phyloP scores from a whole-genome alignment of 2,888 invertebrate genomes.

The Lacanobia wlatinum region DNA sequence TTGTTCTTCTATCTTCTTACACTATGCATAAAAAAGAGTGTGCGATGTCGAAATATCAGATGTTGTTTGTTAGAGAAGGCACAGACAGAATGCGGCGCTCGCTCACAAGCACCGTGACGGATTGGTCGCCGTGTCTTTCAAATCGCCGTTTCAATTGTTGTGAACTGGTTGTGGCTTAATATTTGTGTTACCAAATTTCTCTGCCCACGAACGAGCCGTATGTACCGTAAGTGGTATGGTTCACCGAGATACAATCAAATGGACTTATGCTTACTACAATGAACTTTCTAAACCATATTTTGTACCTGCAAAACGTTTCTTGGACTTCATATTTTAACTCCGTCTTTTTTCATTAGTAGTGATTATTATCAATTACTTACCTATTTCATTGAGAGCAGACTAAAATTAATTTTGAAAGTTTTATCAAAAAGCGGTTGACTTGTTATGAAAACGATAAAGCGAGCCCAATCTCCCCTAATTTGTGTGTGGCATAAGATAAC shows the following conservation, averaged over 20 bases:
- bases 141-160: slow-evolving; percentile 82
- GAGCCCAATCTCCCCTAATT: slow-evolving; percentile 78
- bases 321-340: slow-evolving; percentile 10
- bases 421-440: slow-evolving; percentile 55
- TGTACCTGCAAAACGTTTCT: slow-evolving; percentile 57
- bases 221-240: slow-evolving; percentile 83
- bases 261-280: slow-evolving; percentile 77
- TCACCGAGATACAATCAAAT: slow-evolving; percentile 84
- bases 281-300: slow-evolving; percentile 86
- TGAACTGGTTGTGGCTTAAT: slow-evolving; percentile 81
- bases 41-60: slow-evolving; percentile 58
- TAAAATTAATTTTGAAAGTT: slow-evolving; percentile 40
- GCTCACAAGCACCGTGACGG: slow-evolving; percentile 75
- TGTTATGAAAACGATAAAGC: slow-evolving; percentile 69
- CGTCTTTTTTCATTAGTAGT: slow-evolving; percentile 2
- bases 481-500: slow-evolving; percentile 76
- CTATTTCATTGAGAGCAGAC: neutral
- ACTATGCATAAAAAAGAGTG: slow-evolving; percentile 46
- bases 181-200: slow-evolving; percentile 85
- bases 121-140: slow-evolving; percentile 80
- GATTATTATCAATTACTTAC: neutral
- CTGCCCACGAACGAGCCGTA: slow-evolving; percentile 81
- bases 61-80: slow-evolving; percentile 62
- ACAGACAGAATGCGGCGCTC: slow-evolving; percentile 62
- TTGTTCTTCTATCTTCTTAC: slow-evolving; percentile 1